Evolutionary conservation across 1,140 invertebrate species (phyloP).

Genomic region (Eulimnadia texana): DNA sequence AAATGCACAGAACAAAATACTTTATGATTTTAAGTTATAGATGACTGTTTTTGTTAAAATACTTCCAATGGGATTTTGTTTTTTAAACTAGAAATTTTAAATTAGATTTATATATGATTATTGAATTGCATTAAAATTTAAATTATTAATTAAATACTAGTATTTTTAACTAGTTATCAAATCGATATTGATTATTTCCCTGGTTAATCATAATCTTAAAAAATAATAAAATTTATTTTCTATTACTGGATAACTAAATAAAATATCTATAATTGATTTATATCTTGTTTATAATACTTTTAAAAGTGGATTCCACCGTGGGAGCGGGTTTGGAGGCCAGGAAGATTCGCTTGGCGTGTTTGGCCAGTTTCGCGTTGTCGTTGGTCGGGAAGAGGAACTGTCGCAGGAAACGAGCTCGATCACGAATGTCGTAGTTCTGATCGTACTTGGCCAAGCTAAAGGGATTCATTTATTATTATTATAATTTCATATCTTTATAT

Average conservation of each 20-base stretch:
- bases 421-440: conserved; percentile 93
- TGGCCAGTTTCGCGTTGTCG: conserved; percentile 37
- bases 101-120: too few relatives aligned
- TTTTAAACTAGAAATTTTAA: too few relatives aligned
- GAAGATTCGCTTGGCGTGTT: conserved; percentile 70
- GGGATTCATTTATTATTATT: background rate
- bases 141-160: background rate
- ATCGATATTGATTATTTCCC: background rate
- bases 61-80: too few relatives aligned
- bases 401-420: conserved; percentile 72
- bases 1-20: background rate
- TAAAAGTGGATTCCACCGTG: conserved; percentile 50
- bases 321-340: conserved; percentile 86
- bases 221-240: too few relatives aligned
- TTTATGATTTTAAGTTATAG: too few relatives aligned
- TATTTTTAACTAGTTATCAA: background rate
- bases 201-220: background rate
- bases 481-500: background rate
- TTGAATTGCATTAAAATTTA: conserved; percentile 5
- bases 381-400: conserved; percentile 58
- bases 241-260: too few relatives aligned
- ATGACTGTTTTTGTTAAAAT: too few relatives aligned
- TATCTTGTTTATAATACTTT: conserved; percentile 39
- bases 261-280: too few relatives aligned
- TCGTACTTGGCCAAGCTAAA: conserved; percentile 84